These are phyloP conservation scores for Heliconius cydno DNA, from an alignment of 2,888 invertebrate species.

Conservation along the genomic window DNA sequence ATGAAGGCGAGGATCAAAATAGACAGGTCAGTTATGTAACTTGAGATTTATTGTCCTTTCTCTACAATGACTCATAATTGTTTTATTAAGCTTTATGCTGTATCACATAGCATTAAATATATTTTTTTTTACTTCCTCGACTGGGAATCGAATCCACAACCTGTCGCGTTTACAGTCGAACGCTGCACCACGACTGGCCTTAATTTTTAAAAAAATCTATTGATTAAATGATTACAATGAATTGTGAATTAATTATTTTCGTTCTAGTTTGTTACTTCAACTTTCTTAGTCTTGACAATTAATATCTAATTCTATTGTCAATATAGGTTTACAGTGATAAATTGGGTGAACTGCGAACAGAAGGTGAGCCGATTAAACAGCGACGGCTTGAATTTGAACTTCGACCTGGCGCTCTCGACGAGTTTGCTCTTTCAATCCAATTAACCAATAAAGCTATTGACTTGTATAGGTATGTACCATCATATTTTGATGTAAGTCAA, in stretches of 20 bases:
- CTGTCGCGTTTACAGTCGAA: no score
- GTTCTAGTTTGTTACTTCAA: background rate
- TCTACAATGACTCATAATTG: background rate
- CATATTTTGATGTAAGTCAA: background rate
- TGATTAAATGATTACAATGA: no score
- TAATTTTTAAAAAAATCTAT: no score
- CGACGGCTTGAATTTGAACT: constrained; percentile 92
- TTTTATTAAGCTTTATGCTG: background rate
- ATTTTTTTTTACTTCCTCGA: no score
- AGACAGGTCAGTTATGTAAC: constrained; percentile 74
- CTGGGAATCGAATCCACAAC: no score
- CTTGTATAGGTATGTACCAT: constrained; percentile 81
- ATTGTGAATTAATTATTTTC: background rate
- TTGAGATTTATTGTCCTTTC: background rate
- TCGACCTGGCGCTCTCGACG: constrained; percentile 91
- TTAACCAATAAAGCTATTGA: constrained; percentile 91
- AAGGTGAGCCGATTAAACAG: constrained; percentile 95
- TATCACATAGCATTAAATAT: no score
- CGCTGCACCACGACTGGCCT: no score
- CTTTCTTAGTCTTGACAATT: background rate
- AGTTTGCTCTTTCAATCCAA: constrained; percentile 90
- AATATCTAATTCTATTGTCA: background rate
- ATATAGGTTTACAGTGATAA: constrained; percentile 85
- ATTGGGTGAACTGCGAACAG: constrained; percentile 85
- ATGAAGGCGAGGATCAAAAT: constrained; percentile 96